Base-by-base conservation (phyloP, 2,113 vertebrate species). In the Psittacara wagleri region DNA sequence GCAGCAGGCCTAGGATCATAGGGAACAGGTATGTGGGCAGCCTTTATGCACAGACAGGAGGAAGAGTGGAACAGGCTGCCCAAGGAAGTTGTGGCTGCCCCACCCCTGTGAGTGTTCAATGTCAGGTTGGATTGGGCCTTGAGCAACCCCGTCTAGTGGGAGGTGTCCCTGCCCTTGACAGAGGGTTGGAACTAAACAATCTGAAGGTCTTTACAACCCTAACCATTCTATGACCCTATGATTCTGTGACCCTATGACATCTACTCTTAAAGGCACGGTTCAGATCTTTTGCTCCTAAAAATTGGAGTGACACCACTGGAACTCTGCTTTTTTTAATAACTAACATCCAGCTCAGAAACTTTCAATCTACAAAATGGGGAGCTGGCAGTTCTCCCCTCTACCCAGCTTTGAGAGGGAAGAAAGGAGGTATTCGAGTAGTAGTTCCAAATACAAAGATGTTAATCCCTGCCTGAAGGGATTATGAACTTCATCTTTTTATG, bases 331-430 rank as follows among this genome's bases (percentile, higher is more conserved):
- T 93, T 90, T 37, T n/a, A 64, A 63, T 35, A 37, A 29, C 29
- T 57, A 44, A 76, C 15, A 49, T 28, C 19, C 44, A 83, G 23
- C 57, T 82, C 49, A 76, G 83, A 66, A 70, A 59, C 25, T 49
- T 72, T 76, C 25, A 41, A 22, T 51, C 49, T 49, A 9, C 37
- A 49, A 29, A 84, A 75, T 28, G 37, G 17, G 33, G 44, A 90
- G 41, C 54, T 59, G 46, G 35, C 62, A 82, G 46, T 55, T 74
- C 49, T 70, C 17, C 31, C 23, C 23, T 75, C 17, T 15, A 28
- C 15, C 17, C 1, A 0, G 29, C 1, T 0, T 6, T 0, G 0
- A 43, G 59, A 94, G 43, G 7, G 9, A 89, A 86, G 35, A 66
- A 88, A 5, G 29, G n/a, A 90, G 28, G 44, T 77, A 41, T 69